Base-by-base conservation (phyloP, 2,888 invertebrate species). In the Lysandra coridon region DNA sequence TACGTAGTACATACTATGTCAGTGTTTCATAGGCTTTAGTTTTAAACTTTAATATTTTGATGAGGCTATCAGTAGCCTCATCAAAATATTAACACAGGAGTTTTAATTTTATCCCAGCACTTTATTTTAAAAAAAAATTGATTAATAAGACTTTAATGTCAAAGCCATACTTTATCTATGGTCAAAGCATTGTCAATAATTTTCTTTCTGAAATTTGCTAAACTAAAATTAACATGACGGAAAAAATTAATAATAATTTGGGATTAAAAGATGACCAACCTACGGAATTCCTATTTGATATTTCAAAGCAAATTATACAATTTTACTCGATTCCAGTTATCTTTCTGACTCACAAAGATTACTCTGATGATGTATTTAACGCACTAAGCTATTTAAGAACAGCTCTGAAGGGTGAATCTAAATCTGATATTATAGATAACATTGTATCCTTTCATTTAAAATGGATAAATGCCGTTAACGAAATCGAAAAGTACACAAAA, bases 321-420 rank as follows among this genome's bases (percentile, higher is more conserved):
- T 92, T 92, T 84, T 94, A 93, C 83, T 94, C 93, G 85, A 87
- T 86, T 74, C 86, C 92, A 6, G 89, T 92, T 1, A 87, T 94
- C 81, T 92, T 90, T 83, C 53, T 94, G 2, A 91, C 91, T 0
- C 84, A 85, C 80, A 89, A 88, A 82, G 91, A 94, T 87, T 94
- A 88, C 82, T 89, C 92, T 0, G 91, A 92, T 80, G 81, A 78
- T 79, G 84, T 92, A 78, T 93, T 94, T 80, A 89, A 91, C 80
- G 81, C 87, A 1, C 84, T 93, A 86, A 92, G 93, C 79, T 83
- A 82, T 12, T 85, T 94, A 80, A 88, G 89, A 49, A 80, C 83
- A 69, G 86, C 87, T 69, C 82, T 93, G 62, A 83, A 84, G 80
- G 84, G 84, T 2, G 84, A 83, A 57, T 81, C 84, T 23, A 89